These are phyloP conservation scores for Lichenostomus cassidix DNA, from an alignment of 2,113 vertebrate genomes.

Conservation along the genomic window DNA sequence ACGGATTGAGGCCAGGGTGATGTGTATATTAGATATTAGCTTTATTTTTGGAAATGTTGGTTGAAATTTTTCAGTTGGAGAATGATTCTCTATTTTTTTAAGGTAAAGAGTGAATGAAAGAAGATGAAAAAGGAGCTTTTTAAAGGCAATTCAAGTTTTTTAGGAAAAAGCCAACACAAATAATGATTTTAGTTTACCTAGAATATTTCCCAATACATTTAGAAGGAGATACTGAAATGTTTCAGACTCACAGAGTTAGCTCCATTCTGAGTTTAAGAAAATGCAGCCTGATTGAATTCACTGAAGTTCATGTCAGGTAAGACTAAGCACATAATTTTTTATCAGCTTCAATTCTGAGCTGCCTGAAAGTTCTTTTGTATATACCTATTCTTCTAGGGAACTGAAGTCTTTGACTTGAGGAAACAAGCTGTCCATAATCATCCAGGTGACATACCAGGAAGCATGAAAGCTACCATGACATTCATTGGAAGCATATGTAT, in stretches of 20 bases:
- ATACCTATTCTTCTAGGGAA: neutral
- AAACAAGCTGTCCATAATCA: neutral
- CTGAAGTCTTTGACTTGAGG: neutral
- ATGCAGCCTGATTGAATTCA: neutral
- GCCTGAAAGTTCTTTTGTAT: neutral
- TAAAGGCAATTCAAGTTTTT: neutral
- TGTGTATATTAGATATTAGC: neutral
- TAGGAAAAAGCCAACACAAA: neutral
- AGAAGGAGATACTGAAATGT: neutral
- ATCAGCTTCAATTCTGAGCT: neutral
- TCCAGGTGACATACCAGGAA: neutral
- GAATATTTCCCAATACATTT: neutral
- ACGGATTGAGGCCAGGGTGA: neutral
- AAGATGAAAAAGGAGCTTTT: neutral
- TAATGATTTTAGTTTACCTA: neutral
- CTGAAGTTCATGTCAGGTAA: neutral
- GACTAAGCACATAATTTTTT: neutral
- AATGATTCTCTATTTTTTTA: neutral
- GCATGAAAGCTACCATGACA: neutral
- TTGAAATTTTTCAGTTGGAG: neutral
- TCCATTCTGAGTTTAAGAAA: neutral
- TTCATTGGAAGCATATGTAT: neutral
- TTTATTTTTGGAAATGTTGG: neutral
- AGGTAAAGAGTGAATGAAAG: neutral
- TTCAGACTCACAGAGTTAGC: neutral